Percentiles rank a stretch among this genome's conserved stretches.
phyloP scores from a whole-genome alignment of 1,140 invertebrate genomes.

The Eubasilissa regina region DNA sequence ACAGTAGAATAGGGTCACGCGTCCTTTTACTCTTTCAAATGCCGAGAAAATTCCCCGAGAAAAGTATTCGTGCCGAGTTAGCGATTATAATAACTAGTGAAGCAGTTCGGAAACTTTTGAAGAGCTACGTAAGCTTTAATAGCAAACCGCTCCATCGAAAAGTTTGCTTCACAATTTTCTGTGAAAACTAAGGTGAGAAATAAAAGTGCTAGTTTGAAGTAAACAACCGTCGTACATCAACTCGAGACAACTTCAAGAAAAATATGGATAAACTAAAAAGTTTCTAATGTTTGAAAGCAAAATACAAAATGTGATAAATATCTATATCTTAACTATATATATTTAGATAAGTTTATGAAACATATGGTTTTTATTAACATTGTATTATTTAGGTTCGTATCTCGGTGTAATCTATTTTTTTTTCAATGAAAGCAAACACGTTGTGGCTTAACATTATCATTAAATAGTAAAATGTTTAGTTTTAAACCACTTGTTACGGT shows the following conservation, averaged over 20 bases:
- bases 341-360: too few relatives aligned
- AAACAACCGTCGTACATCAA: slow-evolving; percentile 45
- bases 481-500: too few relatives aligned
- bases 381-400: too few relatives aligned
- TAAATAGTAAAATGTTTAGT: too few relatives aligned
- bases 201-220: slow-evolving; percentile 49
- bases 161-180: slow-evolving; percentile 55
- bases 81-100: slow-evolving; percentile 57
- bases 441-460: too few relatives aligned
- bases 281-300: slow-evolving; percentile 9
- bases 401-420: too few relatives aligned
- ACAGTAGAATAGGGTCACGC: slow-evolving; percentile 5
- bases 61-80: slow-evolving; percentile 54
- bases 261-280: not conserved
- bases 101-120: slow-evolving; percentile 56
- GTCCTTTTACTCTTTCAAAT: slow-evolving; percentile 45
- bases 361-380: too few relatives aligned
- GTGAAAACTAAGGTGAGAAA: slow-evolving; percentile 51
- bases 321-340: too few relatives aligned
- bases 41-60: slow-evolving; percentile 48
- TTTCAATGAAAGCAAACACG: too few relatives aligned
- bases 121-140: slow-evolving; percentile 59
- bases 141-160: slow-evolving; percentile 49
- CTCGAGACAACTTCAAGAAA: not conserved
- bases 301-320: too few relatives aligned